A percentile compares a stretch with the other conserved stretches of the same genome.
These are phyloP conservation scores for Uropsilus gracilis DNA, from an alignment of 2,113 vertebrate genomes.

Conservation along the genomic window DNA sequence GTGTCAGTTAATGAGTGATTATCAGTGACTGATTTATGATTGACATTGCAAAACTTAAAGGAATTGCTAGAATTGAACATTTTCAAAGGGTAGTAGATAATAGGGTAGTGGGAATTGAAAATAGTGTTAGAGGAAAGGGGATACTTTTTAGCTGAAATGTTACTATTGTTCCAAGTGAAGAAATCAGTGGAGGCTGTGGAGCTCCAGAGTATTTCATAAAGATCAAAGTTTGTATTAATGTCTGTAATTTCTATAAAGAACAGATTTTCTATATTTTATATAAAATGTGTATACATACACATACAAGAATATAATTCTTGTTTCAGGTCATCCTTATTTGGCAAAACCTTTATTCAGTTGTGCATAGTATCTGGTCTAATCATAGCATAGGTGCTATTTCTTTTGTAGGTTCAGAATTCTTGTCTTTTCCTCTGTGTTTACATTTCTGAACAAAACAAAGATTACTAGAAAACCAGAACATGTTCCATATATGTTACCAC, in stretches of 20 bases:
- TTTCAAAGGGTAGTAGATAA: background rate
- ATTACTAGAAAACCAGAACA: background rate
- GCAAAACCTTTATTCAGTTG: background rate
- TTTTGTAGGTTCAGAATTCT: background rate
- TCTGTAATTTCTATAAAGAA: background rate
- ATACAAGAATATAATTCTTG: background rate
- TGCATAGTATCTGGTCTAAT: background rate
- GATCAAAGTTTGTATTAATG: background rate
- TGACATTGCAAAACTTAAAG: background rate
- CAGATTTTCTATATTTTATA: background rate
- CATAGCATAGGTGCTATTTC: background rate
- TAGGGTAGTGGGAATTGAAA: background rate
- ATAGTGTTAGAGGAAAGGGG: background rate
- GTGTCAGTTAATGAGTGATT: background rate
- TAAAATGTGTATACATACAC: background rate
- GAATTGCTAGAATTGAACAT: background rate
- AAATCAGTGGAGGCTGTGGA: background rate
- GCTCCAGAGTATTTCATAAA: background rate
- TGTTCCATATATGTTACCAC: background rate
- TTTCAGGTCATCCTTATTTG: background rate
- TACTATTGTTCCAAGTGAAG: background rate
- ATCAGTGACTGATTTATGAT: background rate
- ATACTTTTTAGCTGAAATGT: background rate
- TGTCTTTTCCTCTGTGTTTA: background rate
- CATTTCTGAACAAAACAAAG: background rate